Percentiles rank a stretch among this genome's conserved stretches.
Evolutionary conservation across 2,797 vertebrate genomes (phyloP).

Genomic region (Pseudochaenichthys georgianus): DNA sequence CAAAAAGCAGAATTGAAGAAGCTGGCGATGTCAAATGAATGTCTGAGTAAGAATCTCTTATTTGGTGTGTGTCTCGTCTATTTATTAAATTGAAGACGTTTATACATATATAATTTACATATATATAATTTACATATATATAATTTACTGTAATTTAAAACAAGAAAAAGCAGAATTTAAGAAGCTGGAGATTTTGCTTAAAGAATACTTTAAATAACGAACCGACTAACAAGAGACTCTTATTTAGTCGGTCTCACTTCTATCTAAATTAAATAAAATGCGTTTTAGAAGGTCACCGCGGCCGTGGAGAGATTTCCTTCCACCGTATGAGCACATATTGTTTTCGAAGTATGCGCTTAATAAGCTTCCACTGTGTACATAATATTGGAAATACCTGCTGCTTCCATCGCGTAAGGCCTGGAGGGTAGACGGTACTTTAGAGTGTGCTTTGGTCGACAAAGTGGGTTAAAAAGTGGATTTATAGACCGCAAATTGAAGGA

Average conservation of each 20-base stretch:
- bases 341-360: constrained; percentile 55
- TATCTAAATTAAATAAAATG: background rate
- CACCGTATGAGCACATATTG: constrained; percentile 2
- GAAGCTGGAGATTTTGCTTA: too few relatives aligned
- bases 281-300: constrained; percentile 12
- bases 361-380: constrained; percentile 57
- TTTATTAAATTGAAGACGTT: too few relatives aligned
- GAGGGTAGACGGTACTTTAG: constrained; percentile 10
- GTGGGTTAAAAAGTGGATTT: constrained; percentile 14
- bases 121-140: too few relatives aligned
- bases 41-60: too few relatives aligned
- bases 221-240: background rate
- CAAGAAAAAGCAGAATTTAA: too few relatives aligned
- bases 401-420: background rate
- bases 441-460: constrained; percentile 6
- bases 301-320: constrained; percentile 10
- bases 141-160: too few relatives aligned
- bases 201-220: background rate
- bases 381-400: constrained; percentile 44
- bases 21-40: background rate
- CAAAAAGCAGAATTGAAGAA: background rate
- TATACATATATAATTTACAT: too few relatives aligned
- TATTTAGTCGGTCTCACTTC: background rate
- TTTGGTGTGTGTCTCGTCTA: too few relatives aligned
- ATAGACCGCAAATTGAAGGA: background rate